Evolutionary conservation across 2,113 vertebrate species (phyloP), one percentile per base, ranked within the genome.

Genomic region (Montifringilla adamsi): DNA sequence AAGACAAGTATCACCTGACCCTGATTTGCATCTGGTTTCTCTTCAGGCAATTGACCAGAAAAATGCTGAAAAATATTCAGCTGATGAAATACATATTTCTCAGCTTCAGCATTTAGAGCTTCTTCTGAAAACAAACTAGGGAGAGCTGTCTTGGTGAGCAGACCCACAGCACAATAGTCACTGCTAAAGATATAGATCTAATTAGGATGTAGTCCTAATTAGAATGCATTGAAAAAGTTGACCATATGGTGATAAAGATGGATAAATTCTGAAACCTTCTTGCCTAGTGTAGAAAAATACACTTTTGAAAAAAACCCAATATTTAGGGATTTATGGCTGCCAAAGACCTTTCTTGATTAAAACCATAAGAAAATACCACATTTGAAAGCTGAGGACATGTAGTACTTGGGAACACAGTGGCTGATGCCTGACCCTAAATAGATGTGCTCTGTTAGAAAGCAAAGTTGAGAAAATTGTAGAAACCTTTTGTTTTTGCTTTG

Each of bases 201-300:
- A 93, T 89, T 92, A 93, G 56, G 77, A 75, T 67, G 30, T 67
- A 78, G 13, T 64, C 31, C 37, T 96, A 96, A 95, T 95, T 94
- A 94, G 58, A 75, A 84, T 50, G 41, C 19, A 20, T 82, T 87
- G 31, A 66, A 79, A 72, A 84, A 87, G 44, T 62, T 97, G 89
- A 94, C 89, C 94, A 95, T 92, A 91, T 95, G 94, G 93, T 62
- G 66, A 89, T 49, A 89, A 94, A 87, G 84, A 84, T 76, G 69
- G 62, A 72, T 56, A 79, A 93, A 68, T 53, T 62, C 24, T 62
- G 67, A 87, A 89, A 46, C 18, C 14, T 87, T 84, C 72, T 76
- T 3, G 33, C 52, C 14, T 91, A 49, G 28, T 64, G 31, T 60
- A 30, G 52, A 63, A 84, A 78, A 94, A 41, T 10, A 41, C 5